Evolutionary conservation across 2,888 invertebrate genomes (phyloP).

Genomic region (Panorpa germanica): DNA sequence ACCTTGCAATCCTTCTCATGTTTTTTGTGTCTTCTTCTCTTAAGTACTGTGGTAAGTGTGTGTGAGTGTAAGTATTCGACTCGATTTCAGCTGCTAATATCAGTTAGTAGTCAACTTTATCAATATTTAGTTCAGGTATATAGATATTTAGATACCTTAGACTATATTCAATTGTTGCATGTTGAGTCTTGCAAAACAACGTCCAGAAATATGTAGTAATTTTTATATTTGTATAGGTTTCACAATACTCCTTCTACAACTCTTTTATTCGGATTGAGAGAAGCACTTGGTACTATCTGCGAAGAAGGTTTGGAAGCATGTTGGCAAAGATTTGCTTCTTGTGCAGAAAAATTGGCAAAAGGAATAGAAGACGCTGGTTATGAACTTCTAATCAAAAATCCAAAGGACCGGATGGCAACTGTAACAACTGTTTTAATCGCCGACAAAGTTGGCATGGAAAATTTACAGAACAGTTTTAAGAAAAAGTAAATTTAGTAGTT

Average conservation of each 20-base stretch:
- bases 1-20: too few species aligned
- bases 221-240: slow-evolving; percentile 32
- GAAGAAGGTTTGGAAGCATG: slow-evolving; percentile 50
- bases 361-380: slow-evolving; percentile 48
- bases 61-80: too few species aligned
- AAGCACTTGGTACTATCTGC: slow-evolving; percentile 51
- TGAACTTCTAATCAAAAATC: slow-evolving; percentile 46
- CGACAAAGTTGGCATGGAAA: slow-evolving; percentile 27
- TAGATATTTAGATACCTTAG: too few species aligned
- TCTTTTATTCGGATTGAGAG: slow-evolving; percentile 59
- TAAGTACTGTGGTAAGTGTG: too few species aligned
- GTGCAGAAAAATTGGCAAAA: slow-evolving; percentile 43
- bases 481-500: slow-evolving; percentile 22
- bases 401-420: slow-evolving; percentile 44
- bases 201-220: too few species aligned
- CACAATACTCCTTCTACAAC: slow-evolving; percentile 79
- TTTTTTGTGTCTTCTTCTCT: too few species aligned
- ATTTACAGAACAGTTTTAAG: slow-evolving; percentile 22
- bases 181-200: too few species aligned
- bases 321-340: slow-evolving; percentile 52
- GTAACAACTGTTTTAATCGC: slow-evolving; percentile 50
- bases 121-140: too few species aligned
- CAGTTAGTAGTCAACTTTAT: too few species aligned
- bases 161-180: too few species aligned
- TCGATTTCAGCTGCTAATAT: too few species aligned